Percentiles rank a stretch among this genome's conserved stretches.
Evolutionary conservation across 2,888 invertebrate species (phyloP).

Genomic region (Coleophora flavipennella): DNA sequence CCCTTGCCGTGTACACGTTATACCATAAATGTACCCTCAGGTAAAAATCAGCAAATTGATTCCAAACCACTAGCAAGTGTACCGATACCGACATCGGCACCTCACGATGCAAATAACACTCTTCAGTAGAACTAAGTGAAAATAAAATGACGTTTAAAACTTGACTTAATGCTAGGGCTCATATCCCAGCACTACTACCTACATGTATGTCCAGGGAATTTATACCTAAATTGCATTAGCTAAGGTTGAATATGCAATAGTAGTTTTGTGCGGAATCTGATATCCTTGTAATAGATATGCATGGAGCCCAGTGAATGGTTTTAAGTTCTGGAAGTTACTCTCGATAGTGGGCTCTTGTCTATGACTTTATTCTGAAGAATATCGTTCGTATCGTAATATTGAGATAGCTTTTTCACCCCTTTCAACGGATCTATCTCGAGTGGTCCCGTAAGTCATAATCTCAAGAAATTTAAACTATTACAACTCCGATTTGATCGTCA

Average conservation of each 20-base stretch:
- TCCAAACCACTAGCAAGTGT: conserved; percentile 26
- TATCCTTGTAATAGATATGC: conserved; percentile 19
- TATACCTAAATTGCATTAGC: neutral
- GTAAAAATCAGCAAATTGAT: conserved; percentile 31
- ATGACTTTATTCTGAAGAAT: conserved; percentile 9
- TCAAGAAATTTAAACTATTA: too few relatives aligned
- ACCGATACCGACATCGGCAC: conserved; percentile 15
- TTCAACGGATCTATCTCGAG: too few relatives aligned
- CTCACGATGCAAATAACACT: conserved; percentile 30
- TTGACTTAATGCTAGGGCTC: conserved; percentile 23
- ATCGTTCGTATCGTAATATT: too few relatives aligned
- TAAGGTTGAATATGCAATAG: conserved; percentile 5
- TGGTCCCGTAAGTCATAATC: too few relatives aligned
- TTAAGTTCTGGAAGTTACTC: conserved; percentile 16
- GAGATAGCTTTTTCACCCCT: too few relatives aligned
- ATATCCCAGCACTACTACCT: conserved; percentile 16
- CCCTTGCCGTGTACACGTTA: neutral
- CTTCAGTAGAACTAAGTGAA: conserved; percentile 38
- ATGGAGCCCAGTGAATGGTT: conserved; percentile 16
- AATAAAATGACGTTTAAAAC: conserved; percentile 30
- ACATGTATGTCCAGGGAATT: conserved; percentile 5
- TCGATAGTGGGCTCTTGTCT: conserved; percentile 9
- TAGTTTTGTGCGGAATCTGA: conserved; percentile 11
- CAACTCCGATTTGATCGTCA: too few relatives aligned
- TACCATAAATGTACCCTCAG: conserved; percentile 8